These are phyloP conservation scores for Asarcornis scutulata DNA, from an alignment of 2,113 vertebrate species.

Conservation along the genomic window DNA sequence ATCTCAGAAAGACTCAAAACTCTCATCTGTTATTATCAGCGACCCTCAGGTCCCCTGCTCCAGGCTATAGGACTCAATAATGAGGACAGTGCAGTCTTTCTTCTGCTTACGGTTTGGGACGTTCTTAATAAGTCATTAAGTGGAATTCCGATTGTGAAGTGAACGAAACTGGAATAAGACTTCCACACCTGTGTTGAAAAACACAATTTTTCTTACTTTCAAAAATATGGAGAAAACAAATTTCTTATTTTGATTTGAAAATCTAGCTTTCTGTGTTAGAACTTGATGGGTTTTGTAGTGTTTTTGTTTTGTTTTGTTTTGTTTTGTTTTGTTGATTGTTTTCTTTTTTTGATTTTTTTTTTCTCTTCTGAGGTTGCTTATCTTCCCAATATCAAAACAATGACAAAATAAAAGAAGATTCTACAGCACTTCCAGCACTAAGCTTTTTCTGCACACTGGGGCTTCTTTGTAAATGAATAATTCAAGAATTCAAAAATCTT, in stretches of 20 bases:
- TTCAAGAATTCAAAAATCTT: not conserved
- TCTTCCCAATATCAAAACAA: not conserved
- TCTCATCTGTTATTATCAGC: not conserved
- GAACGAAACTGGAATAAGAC: not conserved
- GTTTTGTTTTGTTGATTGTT: too few species aligned
- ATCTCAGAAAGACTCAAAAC: not conserved
- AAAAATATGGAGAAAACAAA: not conserved
- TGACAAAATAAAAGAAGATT: accelerated
- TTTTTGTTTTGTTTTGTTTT: too few species aligned
- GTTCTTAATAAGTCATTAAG: not conserved
- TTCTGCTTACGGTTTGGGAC: not conserved
- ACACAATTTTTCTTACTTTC: not conserved
- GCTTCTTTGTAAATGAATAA: not conserved
- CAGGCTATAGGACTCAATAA: not conserved
- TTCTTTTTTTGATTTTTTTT: not conserved
- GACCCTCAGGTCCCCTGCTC: not conserved
- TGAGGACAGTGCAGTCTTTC: not conserved
- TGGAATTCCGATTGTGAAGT: not conserved
- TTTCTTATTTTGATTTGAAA: not conserved
- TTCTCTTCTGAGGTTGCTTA: not conserved
- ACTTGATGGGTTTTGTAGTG: not conserved
- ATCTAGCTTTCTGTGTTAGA: not conserved
- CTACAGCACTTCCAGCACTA: not conserved
- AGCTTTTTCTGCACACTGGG: not conserved
- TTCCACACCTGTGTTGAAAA: not conserved